A percentile compares a stretch with the other conserved stretches of the same genome.
These are phyloP conservation scores for Acanthisitta chloris DNA, from an alignment of 2,113 vertebrate species.

Conservation along the genomic window DNA sequence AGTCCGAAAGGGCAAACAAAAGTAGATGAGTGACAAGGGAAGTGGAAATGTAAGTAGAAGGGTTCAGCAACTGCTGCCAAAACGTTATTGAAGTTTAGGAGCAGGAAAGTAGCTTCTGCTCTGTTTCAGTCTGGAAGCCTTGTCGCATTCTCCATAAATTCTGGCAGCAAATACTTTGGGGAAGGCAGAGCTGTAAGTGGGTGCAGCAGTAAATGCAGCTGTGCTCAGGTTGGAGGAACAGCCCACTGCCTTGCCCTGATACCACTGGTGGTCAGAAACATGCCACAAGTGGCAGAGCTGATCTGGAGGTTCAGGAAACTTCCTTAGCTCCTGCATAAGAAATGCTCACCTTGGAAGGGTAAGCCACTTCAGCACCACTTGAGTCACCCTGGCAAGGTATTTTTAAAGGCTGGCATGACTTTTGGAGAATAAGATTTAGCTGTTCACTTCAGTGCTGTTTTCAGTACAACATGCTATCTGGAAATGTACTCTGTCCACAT, in stretches of 20 bases:
- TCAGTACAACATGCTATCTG: background rate
- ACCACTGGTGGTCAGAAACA: rapidly evolving
- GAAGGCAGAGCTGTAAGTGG: background rate
- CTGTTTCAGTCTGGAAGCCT: background rate
- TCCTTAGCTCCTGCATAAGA: background rate
- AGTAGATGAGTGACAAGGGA: background rate
- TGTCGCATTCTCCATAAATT: background rate
- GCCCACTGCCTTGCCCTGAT: background rate
- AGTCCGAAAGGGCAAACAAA: background rate
- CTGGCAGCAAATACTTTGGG: background rate
- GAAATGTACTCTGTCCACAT: background rate
- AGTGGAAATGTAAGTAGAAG: background rate
- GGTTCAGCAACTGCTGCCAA: background rate
- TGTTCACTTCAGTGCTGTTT: background rate
- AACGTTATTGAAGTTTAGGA: background rate
- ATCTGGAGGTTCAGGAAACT: background rate
- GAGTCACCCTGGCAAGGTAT: background rate
- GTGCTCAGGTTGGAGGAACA: background rate
- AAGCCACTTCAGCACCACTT: background rate
- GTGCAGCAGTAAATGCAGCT: background rate
- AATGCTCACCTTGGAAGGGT: background rate
- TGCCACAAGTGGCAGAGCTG: rapidly evolving
- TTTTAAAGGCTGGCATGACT: background rate
- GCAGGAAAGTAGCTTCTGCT: background rate
- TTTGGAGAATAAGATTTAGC: background rate